Base-by-base conservation (phyloP, 2,113 vertebrate genomes). In the Triplophysa tibetana region DNA sequence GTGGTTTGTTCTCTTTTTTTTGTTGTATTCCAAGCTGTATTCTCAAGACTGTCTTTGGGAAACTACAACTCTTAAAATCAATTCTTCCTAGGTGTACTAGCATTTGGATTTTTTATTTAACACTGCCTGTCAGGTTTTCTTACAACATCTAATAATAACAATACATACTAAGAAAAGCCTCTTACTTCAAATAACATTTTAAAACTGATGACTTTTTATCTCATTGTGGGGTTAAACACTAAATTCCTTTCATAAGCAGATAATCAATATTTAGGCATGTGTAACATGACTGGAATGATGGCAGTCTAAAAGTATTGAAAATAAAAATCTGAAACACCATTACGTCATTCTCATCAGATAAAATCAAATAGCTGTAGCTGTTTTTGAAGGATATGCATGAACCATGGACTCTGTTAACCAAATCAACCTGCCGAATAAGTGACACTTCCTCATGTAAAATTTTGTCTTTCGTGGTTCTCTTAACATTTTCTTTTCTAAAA, bases 291-390 rank as follows among this genome's bases (percentile, higher is more conserved):
- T 56, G 33, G 19, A 33, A 33, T 29, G 66, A 70, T 33, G 17
- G 26, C 19, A 0, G 50, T 23, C 23, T n/a, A 79, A 70, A 63
- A 78, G 26, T 26, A 16, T 56, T 70, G 23, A 78, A 45, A 68
- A 69, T 61, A 61, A 52, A n/a, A n/a, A 2, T 60, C 21, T 33
- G 12, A 63, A 50, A n/a, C 19, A 54, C 43, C 67, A 48, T 13
- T 19, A 48, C 8, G 19, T 23, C 58, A 70, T 79, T 63, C 58
- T 79, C 24, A 33, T 41, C 38, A 41, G 38, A 41, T 14, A 16
- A 11, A 67, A 79, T 79, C 52, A 58, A 64, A 66, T 67, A 43
- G 62, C 45, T 78, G 21, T 56, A 2, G 38, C 14, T 67, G 48
- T 77, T 67, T 60, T 50, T 41, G 52, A 26, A 52, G 52, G 50